Percentiles rank a stretch among this genome's conserved stretches.
These are phyloP conservation scores for Meda fulgida DNA, from an alignment of 2,797 vertebrate species.

Conservation along the genomic window DNA sequence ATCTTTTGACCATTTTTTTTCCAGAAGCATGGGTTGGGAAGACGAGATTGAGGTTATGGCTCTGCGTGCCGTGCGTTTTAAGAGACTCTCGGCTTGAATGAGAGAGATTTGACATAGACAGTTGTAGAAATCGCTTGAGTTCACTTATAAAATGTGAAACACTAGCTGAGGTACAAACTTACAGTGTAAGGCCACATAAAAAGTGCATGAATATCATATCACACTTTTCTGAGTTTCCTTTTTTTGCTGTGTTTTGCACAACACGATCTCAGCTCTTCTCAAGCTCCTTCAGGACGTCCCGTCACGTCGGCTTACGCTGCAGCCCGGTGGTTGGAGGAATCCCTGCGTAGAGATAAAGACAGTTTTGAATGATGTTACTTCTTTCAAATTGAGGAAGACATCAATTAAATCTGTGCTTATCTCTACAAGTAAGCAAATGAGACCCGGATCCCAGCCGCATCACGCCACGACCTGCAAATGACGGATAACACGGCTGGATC, in stretches of 20 bases:
- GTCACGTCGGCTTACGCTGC: neutral
- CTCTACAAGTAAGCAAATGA: constrained; percentile 78
- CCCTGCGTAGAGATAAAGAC: constrained; percentile 78
- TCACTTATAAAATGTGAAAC: constrained; percentile 10
- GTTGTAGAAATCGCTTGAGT: neutral
- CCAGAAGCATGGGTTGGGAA: neutral
- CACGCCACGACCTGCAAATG: constrained; percentile 28
- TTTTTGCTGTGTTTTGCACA: neutral
- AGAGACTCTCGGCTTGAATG: neutral
- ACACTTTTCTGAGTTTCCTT: neutral
- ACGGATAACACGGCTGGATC: constrained; percentile 40
- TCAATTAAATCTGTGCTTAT: constrained; percentile 90
- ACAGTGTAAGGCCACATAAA: neutral
- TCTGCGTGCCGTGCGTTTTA: constrained; percentile 17
- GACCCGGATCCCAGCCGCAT: constrained; percentile 57
- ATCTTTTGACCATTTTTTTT: neutral
- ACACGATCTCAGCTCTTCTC: neutral
- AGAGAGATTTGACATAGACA: neutral
- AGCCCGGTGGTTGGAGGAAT: constrained; percentile 6
- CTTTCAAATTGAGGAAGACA: constrained; percentile 83
- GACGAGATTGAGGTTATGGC: neutral
- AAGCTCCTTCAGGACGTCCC: neutral
- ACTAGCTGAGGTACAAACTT: neutral
- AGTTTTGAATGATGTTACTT: constrained; percentile 90
- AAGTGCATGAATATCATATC: neutral